These are phyloP conservation scores for Volucella inflata DNA, from an alignment of 2,888 invertebrate genomes.

Conservation along the genomic window DNA sequence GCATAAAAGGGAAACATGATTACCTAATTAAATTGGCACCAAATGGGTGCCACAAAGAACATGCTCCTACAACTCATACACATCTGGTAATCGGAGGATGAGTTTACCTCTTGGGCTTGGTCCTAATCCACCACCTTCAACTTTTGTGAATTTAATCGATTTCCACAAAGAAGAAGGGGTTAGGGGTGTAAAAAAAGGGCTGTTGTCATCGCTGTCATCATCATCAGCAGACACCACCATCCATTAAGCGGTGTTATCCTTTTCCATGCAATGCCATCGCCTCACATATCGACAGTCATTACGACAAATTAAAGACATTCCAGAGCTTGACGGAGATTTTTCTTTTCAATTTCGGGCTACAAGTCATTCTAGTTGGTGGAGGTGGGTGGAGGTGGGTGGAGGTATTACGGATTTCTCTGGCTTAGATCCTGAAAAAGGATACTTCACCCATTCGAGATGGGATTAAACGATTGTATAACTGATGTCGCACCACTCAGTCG, in stretches of 20 bases:
- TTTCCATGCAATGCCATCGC: slow-evolving; percentile 16
- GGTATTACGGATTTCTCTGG: not conserved
- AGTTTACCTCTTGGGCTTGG: too few species aligned
- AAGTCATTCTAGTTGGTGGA: slow-evolving; percentile 2
- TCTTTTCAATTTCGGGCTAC: slow-evolving; percentile 21
- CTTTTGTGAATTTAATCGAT: slow-evolving; percentile 69
- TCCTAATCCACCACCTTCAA: not conserved
- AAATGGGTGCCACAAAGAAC: slow-evolving; percentile 41
- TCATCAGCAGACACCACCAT: slow-evolving; percentile 19
- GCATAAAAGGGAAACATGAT: slow-evolving; percentile 56
- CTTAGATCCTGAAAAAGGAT: not conserved
- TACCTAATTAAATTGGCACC: slow-evolving; percentile 73
- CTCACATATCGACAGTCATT: slow-evolving; percentile 54
- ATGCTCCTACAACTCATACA: not conserved
- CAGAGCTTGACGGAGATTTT: slow-evolving; percentile 36
- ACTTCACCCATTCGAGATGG: slow-evolving; percentile 9
- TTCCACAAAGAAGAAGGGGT: slow-evolving; percentile 42
- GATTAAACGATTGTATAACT: slow-evolving; percentile 62
- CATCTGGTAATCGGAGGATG: not conserved
- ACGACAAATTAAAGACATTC: slow-evolving; percentile 67
- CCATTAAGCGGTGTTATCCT: slow-evolving; percentile 15
- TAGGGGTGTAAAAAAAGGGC: slow-evolving; percentile 10
- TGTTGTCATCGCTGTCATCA: slow-evolving; percentile 31
- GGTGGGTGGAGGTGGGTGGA: slow-evolving; percentile 27
- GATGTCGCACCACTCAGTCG: slow-evolving; percentile 67